A percentile compares a stretch with the other conserved stretches of the same genome.
Evolutionary conservation across 1,140 invertebrate genomes (phyloP).

Genomic region (Mactra quadrangularis): DNA sequence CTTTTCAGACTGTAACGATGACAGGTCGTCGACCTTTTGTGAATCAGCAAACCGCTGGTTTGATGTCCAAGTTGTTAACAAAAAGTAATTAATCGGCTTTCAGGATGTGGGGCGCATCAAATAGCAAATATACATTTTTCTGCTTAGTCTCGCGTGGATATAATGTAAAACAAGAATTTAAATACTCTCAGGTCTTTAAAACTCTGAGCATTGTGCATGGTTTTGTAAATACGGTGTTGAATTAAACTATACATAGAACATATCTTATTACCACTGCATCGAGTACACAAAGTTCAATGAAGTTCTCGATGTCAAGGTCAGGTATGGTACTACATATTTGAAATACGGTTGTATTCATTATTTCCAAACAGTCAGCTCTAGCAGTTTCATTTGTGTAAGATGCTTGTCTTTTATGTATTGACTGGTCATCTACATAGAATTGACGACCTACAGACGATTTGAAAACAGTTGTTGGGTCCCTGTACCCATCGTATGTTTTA

Average conservation of each 20-base stretch:
- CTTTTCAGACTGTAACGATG: no score
- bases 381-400: background rate
- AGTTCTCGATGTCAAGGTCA: background rate
- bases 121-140: no score
- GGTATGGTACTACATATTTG: background rate
- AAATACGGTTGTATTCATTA: slow-evolving; percentile 11
- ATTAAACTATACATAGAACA: no score
- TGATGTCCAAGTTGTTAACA: no score
- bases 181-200: background rate
- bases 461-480: background rate
- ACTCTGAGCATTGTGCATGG: no score
- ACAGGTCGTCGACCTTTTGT: no score
- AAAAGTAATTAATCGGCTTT: no score
- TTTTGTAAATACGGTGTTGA: no score
- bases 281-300: slow-evolving; percentile 14
- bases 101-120: no score
- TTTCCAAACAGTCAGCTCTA: background rate
- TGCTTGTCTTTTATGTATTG: background rate
- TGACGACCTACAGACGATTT: background rate
- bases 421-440: background rate
- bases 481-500: background rate
- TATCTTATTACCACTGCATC: slow-evolving; percentile 7
- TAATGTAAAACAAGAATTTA: background rate
- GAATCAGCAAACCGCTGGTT: no score
- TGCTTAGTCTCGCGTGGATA: no score